A percentile compares a stretch with the other conserved stretches of the same genome.
Evolutionary conservation across 2,113 vertebrate species (phyloP).

Genomic region (Piliocolobus tephrosceles): DNA sequence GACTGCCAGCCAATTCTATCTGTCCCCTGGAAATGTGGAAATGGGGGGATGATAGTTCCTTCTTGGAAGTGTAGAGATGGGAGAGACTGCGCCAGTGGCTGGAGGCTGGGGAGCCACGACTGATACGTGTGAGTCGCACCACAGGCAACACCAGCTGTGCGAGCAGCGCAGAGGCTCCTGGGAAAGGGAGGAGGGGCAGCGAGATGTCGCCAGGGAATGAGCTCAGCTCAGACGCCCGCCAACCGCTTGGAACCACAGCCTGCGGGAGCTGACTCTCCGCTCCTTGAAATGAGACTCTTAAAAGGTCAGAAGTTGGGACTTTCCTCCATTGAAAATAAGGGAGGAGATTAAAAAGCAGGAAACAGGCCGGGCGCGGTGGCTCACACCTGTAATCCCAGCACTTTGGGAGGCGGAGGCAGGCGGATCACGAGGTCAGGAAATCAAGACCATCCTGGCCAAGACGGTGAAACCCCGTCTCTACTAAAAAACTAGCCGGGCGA

Average conservation of each 20-base stretch:
- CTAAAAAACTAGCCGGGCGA: fast-evolving
- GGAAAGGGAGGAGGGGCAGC: neutral
- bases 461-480: too few species aligned
- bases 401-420: too few species aligned
- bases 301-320: neutral
- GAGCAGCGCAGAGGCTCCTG: neutral
- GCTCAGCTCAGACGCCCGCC: neutral
- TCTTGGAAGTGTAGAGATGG: neutral
- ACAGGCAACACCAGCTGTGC: neutral
- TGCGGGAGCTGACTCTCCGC: too few species aligned
- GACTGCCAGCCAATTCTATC: neutral
- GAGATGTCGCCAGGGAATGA: neutral
- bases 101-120: neutral
- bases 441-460: too few species aligned
- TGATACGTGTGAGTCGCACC: neutral
- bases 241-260: neutral
- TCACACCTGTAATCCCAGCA: too few species aligned
- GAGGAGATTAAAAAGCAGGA: neutral
- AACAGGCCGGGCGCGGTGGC: too few species aligned
- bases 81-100: neutral
- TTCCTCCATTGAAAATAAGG: neutral
- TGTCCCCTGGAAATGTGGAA: neutral
- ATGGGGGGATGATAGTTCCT: neutral
- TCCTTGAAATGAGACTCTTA: neutral
- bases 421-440: too few species aligned